Conservation (phyloP, 2,888 invertebrate genomes). For the Coremacera marginata region DNA sequence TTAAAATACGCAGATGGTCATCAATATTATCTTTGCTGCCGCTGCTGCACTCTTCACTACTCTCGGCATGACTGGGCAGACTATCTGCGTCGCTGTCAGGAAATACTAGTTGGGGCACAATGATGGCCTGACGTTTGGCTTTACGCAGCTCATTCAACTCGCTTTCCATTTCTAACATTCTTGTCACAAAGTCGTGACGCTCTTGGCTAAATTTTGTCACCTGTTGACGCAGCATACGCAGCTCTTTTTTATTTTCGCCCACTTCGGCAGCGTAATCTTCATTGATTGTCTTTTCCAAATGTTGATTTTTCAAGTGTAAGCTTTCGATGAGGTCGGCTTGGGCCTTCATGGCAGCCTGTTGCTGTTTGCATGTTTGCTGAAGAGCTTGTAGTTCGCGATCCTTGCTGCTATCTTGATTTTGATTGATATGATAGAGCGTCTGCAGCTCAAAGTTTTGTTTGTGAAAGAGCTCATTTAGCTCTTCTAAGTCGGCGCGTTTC, state of each 20-base stretch:
- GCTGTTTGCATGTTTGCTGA: conserved; percentile 52
- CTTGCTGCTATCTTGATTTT: neutral
- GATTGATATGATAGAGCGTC: conserved; percentile 54
- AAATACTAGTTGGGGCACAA: conserved; percentile 33
- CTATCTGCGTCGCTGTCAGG: neutral
- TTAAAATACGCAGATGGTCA: conserved; percentile 52
- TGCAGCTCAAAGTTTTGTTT: conserved; percentile 61
- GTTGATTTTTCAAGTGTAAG: conserved; percentile 40
- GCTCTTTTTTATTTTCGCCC: conserved; percentile 43
- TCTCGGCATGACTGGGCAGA: neutral
- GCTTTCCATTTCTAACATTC: conserved; percentile 40
- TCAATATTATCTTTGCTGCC: conserved; percentile 31
- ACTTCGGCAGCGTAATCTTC: conserved; percentile 43
- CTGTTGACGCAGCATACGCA: conserved; percentile 51
- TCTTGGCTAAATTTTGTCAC: conserved; percentile 49
- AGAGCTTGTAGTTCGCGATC: conserved; percentile 46
- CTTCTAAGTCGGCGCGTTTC: conserved; percentile 58
- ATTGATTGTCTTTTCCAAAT: conserved; percentile 27
- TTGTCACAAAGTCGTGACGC: conserved; percentile 36
- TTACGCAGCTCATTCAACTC: conserved; percentile 40
- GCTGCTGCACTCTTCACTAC: neutral
- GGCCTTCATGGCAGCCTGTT: conserved; percentile 42
- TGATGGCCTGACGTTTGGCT: conserved; percentile 45
- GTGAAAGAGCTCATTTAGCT: conserved; percentile 60
- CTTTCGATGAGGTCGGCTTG: conserved; percentile 40